Evolutionary conservation across 2,797 vertebrate species (phyloP), one percentile per base, ranked within the genome.

Genomic region (Xyrichtys novacula): DNA sequence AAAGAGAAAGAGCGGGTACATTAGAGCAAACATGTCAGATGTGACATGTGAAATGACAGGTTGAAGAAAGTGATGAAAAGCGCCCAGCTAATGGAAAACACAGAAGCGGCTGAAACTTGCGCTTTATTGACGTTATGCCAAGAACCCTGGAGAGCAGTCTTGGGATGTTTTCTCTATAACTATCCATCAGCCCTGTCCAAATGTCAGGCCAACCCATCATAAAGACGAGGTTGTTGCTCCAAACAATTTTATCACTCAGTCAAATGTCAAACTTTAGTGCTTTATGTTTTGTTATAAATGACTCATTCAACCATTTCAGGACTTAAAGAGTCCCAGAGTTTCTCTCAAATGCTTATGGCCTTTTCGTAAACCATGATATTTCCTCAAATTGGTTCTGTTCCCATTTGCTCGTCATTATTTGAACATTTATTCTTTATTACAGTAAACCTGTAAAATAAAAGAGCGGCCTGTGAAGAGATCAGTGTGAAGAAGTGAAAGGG

Each of bases 181-280:
- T 19, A 76, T 62, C 61, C 54, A 77, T 74, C 61, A 47, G 6
- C 9, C 19, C 61, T 65, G 44, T 61, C 19, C 1, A 56, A 65
- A 15, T 10, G 1, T 42, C 29, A 59, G 46, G 17, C 49, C 22
- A 31, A 34, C 23, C 19, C 9, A 38, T 38, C 28, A 1, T 11
- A 29, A 31, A 0, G 14, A 38, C 34, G 6, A 6, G 2, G 44
- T 38, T 46, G 22, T 32, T 17, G 34, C n/a, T 44, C 28, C 1
- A 32, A 17, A 26, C 10, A 3, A 40, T 36, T 38, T 31, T 43
- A 23, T 19, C 15, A 20, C 38, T 22, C 9, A 53, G 36, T 74
- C 17, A 43, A 14, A 15, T 14, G 36, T 15, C 1, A 34, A 6
- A 2, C 23, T 9, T 14, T 26, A n/a, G 8, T 16, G 15, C 7